Conservation (phyloP, 2,888 invertebrate species). For the Onthophagus sagittarius region DNA sequence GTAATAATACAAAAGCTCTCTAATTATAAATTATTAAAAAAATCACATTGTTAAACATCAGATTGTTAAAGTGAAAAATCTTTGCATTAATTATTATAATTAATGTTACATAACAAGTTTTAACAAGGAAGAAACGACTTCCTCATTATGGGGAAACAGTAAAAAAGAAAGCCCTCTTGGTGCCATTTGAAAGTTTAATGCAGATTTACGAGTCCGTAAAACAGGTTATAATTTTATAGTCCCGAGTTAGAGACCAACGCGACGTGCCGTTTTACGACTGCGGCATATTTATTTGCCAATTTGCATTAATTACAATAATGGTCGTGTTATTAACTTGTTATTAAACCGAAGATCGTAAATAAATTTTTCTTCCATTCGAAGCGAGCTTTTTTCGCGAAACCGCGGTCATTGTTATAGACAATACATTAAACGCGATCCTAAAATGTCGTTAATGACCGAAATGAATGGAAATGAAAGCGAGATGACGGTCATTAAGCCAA, state of each 20-base stretch:
- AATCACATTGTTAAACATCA: too few species aligned
- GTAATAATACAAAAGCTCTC: too few species aligned
- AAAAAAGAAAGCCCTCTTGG: not conserved
- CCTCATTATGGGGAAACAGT: not conserved
- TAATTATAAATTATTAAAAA: too few species aligned
- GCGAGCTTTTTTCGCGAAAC: not conserved
- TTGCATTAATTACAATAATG: slow-evolving; percentile 23
- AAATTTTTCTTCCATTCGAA: slow-evolving; percentile 8
- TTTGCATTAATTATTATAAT: too few species aligned
- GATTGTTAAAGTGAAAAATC: too few species aligned
- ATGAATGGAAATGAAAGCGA: slow-evolving; percentile 31
- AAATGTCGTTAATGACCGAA: slow-evolving; percentile 7
- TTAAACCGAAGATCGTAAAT: slow-evolving; percentile 16
- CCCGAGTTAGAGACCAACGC: slow-evolving; percentile 17
- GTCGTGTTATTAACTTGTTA: slow-evolving; percentile 17
- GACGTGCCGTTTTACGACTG: slow-evolving; percentile 18
- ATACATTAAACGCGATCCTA: not conserved
- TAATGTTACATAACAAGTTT: not conserved
- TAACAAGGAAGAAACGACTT: not conserved
- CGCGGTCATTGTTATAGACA: not conserved
- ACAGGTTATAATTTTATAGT: slow-evolving; percentile 23
- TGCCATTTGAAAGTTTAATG: slow-evolving; percentile 14
- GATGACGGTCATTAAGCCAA: slow-evolving; percentile 25
- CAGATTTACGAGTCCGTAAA: slow-evolving; percentile 20
- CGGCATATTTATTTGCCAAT: slow-evolving; percentile 20